Evolutionary conservation across 2,113 vertebrate genomes (phyloP).

Genomic region (Pelodiscus sinensis): DNA sequence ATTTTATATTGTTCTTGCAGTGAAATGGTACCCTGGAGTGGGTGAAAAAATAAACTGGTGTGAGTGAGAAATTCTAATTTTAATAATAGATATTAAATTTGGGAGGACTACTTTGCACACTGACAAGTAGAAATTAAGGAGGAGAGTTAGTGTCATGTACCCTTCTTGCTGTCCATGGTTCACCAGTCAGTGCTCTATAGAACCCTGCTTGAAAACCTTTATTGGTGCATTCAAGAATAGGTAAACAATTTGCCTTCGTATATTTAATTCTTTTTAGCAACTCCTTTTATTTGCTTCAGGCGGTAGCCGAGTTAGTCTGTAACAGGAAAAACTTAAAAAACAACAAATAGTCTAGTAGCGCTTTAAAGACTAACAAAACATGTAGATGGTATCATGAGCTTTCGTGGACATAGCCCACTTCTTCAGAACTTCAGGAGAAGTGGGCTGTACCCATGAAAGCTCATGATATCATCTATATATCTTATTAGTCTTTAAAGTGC

Average conservation of each 20-base stretch:
- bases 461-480: too few species aligned
- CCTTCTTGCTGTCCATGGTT: background rate
- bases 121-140: background rate
- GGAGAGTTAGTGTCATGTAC: rapidly evolving
- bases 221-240: background rate
- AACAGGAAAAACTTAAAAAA: too few species aligned
- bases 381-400: too few species aligned
- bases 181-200: rapidly evolving
- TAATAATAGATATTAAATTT: background rate
- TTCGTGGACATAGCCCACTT: too few species aligned
- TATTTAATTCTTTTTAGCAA: background rate
- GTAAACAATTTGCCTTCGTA: background rate
- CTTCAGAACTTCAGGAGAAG: too few species aligned
- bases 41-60: background rate
- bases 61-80: background rate
- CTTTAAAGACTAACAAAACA: too few species aligned
- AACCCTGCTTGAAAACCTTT: background rate
- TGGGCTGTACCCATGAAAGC: too few species aligned
- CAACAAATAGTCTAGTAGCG: too few species aligned
- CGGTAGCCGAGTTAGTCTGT: too few species aligned
- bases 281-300: background rate
- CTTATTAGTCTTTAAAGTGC: too few species aligned
- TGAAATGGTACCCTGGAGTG: background rate
- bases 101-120: rapidly evolving
- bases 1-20: background rate